Base-by-base conservation (phyloP, 2,888 invertebrate genomes). In the Heliconius hortense region DNA sequence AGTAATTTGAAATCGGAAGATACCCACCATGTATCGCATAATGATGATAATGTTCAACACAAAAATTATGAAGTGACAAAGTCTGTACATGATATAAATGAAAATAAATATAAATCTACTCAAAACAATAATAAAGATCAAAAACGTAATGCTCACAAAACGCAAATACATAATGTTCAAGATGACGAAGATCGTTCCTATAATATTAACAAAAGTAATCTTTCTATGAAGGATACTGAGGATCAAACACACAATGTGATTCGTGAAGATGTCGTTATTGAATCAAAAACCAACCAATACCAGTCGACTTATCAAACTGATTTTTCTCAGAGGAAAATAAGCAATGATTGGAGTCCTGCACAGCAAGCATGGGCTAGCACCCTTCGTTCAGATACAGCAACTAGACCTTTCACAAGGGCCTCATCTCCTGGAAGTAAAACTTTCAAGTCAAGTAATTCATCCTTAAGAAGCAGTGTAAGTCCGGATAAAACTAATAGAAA, bases 351-450 rank as follows among this genome's bases (percentile, higher is more conserved):
- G 82, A 96, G 96, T 84, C 96, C 97, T 0, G 95, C 96, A 1
- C 97, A 97, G 84, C 96, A 96, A 80, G 96, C 96, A 0, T 97
- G 97, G 93, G 97, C 96, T 0, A 95, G 96, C 76, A 96, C 96
- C 8, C 89, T 97, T 68, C 94, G 97, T 48, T 94, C 96, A 77
- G 95, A 95, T 59, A 96, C 96, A 72, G 95, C 96, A 2, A 89
- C 92, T n/a, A 88, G 90, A 5, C 88, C 90, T 7, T 87, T 94
- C 64, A 89, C 92, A 11, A 94, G 95, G 78, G 94, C 94, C n/a
- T 95, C 95, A 0, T 94, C 95, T 63, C 92, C 95, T 15, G 94
- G 95, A 2, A 94, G 94, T 62, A 95, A 90, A 79, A 92, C 91
- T 4, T 92, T 91, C 74, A 92, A 90, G 77, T 94, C 94, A 0